Base-by-base conservation (phyloP, 2,797 vertebrate genomes). In the Meda fulgida region DNA sequence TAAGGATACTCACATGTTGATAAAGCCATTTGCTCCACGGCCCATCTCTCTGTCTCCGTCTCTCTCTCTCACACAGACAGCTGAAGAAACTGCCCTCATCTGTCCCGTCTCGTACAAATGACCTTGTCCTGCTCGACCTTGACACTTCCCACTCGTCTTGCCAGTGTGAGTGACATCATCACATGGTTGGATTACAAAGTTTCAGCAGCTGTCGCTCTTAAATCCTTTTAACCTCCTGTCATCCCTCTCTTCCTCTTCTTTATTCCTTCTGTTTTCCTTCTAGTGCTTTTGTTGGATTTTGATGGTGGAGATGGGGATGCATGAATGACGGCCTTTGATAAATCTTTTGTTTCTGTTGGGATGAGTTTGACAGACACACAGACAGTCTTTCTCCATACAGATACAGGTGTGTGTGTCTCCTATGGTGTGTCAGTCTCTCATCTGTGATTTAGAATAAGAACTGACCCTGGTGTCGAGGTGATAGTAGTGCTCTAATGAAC, bases 101-200 rank as follows among this genome's bases (percentile, higher is more conserved):
- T 85, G 53, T 79, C 77, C 43, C 29, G 67, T 82, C 78, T 81
- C 66, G 18, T 19, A 71, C 46, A 38, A 14, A n/a, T 82, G 83
- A 82, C 86, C 83, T 82, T 72, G 86, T 71, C 67, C 46, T 53
- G 19, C 78, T 26, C 66, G 86, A 80, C 86, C 86, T 72, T 84
- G 72, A 75, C 78, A 71, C 75, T 31, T 31, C 78, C 67, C 73
- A 11, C 73, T 83, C 5, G 8, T 67, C 81, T 76, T 76, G 77
- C 60, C 78, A 84, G 51, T 1, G 5, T 48, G 70, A 84, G 66
- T 84, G 83, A 87, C 83, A 84, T 84, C 86, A 87, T 84, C 65
- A 77, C 65, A 75, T 81, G 86, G 71, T 58, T 71, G 83, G 53
- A 71, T 84, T 81, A 36, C 83, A 71, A 67, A 48, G 72, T 81